Evolutionary conservation across 1,140 invertebrate genomes (phyloP), one percentile per base, ranked within the genome.

Genomic region (Hyles euphorbiae): DNA sequence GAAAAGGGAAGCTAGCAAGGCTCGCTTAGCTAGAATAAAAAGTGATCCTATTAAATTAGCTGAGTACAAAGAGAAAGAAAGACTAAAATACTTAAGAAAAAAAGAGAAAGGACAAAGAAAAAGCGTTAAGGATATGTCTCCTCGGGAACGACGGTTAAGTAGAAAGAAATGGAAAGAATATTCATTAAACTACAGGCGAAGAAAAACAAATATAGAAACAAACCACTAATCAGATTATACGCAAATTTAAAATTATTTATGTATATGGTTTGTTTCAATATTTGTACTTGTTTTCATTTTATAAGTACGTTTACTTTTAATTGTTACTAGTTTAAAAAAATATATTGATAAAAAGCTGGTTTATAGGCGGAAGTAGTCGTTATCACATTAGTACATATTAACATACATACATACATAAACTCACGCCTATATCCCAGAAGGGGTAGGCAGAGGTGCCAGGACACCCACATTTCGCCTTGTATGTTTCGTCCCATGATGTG

Each of bases 41-140:
- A 65, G 56, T 32, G 57, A 68, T 44, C 67, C 62, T 22, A 62
- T 68, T 51, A 68, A 65, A 65, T 65, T 68, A 62, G 60, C 66
- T 7, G 60, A 65, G 59, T 68, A 68, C 56, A 68, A 68, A 61
- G 56, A 68, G 53, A 65, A 68, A 65, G 47, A 65, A 67, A 63
- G 33, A 43, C 34, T 63, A 8, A 43, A 63, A 45, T 63, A 60
- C 51, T 51, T 63, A 60, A 63, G 12, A 40, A 63, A 60, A 56
- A 63, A 53, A 36, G 56, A 53, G 34, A 56, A 61, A 56, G 53
- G 49, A 52, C 60, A 51, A 52, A 61, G 60, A 63, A 64, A 64
- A 63, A 56, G 44, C 53, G 44, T 60, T 58, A n/a, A 60, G 54
- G 40, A 65, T 5, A 60, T 65, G 63, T 57, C 55, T 57, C 58